Evolutionary conservation across 2,797 vertebrate species (phyloP), one percentile per base, ranked within the genome.

Genomic region (Tenualosa thibaudeaui): DNA sequence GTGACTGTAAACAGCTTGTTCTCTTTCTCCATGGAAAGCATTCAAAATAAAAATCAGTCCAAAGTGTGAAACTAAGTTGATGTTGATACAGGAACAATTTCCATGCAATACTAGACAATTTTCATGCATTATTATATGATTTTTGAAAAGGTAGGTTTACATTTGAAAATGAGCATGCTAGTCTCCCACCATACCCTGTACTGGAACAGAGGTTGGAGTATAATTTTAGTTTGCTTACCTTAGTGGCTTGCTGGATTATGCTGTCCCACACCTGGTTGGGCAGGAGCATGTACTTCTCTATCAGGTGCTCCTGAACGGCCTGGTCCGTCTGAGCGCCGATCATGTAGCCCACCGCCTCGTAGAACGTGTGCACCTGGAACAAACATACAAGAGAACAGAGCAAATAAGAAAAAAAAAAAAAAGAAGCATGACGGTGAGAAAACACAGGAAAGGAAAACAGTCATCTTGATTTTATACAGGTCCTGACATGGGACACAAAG

Each of bases 191-290:
- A 26, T 5, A 40, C 31, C 15, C 31, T 40, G 68, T 15, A 22
- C 19, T 40, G 3, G 5, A 75, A 17, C 13, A 40, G 13, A 40
- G 37, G 37, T 40, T 75, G 68, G 68, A 13, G 68, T 75, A 37
- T 43, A 40, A 31, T 15, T 62, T 46, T 4, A 62, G n/a, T 26
- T 5, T 62, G 60, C 13, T 95, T 91, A 99, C 98, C 96, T 99
- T 99, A 83, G 98, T 99, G 90, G 98, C 98, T 93, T 99, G 98
- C 86, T 99, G 98, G 90, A 99, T 99, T 93, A 99, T 99, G 94
- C 98, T 99, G 93, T 99, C 98, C 98, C 98, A 99, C 89, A 99
- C 98, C 90, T 99, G 98, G 92, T 99, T 99, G 83, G 98, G 98
- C 15, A 99, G 96, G 85, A 99, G 91, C 98, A 99, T 99, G 84